Evolutionary conservation across 2,113 vertebrate species (phyloP).

Genomic region (Etheostoma spectabile): DNA sequence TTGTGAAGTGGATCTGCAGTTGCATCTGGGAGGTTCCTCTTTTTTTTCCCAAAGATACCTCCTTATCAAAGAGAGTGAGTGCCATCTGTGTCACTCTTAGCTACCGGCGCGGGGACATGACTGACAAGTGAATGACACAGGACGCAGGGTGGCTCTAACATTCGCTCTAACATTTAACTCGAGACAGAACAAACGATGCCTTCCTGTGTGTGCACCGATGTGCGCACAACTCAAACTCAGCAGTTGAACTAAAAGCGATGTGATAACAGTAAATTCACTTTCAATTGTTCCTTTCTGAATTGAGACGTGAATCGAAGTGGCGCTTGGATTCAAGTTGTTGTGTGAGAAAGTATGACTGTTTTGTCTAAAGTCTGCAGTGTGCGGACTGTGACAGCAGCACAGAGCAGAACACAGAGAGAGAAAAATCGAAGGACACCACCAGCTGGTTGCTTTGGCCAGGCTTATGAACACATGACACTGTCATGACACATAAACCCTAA

Average conservation of each 20-base stretch:
- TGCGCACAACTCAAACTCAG: not conserved
- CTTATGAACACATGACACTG: no score
- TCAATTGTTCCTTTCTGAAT: not conserved
- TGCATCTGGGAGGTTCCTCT: constrained; percentile 63
- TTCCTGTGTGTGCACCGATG: no score
- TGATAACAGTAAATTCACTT: not conserved
- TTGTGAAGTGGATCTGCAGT: constrained; percentile 74
- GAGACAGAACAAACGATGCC: not conserved
- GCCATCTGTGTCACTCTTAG: constrained; percentile 67
- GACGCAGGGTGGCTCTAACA: not conserved
- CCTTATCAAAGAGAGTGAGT: constrained; percentile 70
- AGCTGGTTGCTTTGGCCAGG: not conserved
- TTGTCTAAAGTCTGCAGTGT: not conserved
- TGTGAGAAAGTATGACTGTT: not conserved
- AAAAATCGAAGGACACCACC: not conserved
- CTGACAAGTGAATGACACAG: constrained; percentile 36
- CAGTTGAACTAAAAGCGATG: not conserved
- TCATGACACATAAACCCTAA: no score
- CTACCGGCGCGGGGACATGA: constrained; percentile 24
- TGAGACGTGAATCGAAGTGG: no score
- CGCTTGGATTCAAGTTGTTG: not conserved
- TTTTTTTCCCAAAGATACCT: constrained; percentile 72
- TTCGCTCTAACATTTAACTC: not conserved
- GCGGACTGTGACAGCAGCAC: not conserved
- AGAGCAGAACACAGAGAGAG: not conserved